phyloP scores from a whole-genome alignment of 1,140 invertebrate species.

The Asbolus verrucosus region DNA sequence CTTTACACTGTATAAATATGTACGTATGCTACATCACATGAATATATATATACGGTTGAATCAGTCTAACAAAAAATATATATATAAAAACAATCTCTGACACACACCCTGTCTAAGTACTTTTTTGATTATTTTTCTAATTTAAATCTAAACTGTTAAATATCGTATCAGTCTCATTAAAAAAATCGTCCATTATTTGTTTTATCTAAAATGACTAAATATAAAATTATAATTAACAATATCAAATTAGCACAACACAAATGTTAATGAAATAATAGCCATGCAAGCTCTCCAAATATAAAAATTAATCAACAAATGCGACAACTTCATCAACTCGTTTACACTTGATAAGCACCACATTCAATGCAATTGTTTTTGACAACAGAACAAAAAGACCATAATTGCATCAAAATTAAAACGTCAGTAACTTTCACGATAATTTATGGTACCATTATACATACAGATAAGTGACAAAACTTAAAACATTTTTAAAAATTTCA shows the following conservation, averaged over 20 bases:
- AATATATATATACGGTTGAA: slow-evolving; percentile 37
- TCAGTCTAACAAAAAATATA: slow-evolving; percentile 45
- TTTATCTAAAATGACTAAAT: slow-evolving; percentile 13
- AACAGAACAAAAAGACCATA: background rate
- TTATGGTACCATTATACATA: too few species aligned
- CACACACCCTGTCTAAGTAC: slow-evolving; percentile 45
- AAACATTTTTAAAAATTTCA: too few species aligned
- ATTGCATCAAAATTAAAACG: background rate
- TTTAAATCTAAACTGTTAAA: slow-evolving; percentile 38
- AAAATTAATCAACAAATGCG: background rate
- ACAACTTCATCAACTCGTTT: background rate
- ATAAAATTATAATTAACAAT: slow-evolving; percentile 25
- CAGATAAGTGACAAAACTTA: too few species aligned
- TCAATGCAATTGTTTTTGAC: background rate
- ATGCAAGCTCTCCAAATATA: slow-evolving; percentile 11
- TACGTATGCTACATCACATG: slow-evolving; percentile 41
- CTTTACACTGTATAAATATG: slow-evolving; percentile 38
- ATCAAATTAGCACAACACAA: slow-evolving; percentile 25
- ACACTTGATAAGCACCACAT: slow-evolving; percentile 12
- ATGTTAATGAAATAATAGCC: slow-evolving; percentile 12
- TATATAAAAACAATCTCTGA: slow-evolving; percentile 31
- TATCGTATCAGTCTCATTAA: slow-evolving; percentile 45
- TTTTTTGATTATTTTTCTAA: slow-evolving; percentile 40
- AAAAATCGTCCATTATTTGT: slow-evolving; percentile 20
- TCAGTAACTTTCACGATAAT: too few species aligned